These are phyloP conservation scores for Okamejei kenojei DNA, from an alignment of 2,797 vertebrate species.

Conservation along the genomic window DNA sequence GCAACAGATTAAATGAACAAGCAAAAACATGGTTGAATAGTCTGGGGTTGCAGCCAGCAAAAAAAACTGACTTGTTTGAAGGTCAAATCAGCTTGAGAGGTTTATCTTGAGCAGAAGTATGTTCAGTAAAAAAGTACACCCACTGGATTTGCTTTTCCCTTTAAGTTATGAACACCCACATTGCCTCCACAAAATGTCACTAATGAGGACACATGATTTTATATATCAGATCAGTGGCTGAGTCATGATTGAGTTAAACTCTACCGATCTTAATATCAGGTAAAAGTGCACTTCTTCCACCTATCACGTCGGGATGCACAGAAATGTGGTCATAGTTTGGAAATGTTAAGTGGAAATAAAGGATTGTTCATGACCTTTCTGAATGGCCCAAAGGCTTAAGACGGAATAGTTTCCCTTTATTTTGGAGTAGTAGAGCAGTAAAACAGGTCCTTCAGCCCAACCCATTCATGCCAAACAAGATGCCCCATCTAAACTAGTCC, in stretches of 20 bases:
- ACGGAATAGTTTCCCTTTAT: too few species aligned
- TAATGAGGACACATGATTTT: conserved; percentile 17
- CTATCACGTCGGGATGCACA: background rate
- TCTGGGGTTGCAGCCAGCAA: background rate
- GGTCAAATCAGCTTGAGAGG: background rate
- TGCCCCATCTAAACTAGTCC: too few species aligned
- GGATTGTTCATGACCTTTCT: too few species aligned
- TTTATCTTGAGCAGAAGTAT: conserved; percentile 13
- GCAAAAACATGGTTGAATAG: background rate
- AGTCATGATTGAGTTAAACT: conserved; percentile 19
- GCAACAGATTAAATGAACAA: background rate
- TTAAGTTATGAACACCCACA: conserved; percentile 23
- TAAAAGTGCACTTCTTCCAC: background rate
- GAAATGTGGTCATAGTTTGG: too few species aligned
- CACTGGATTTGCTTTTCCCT: conserved; percentile 8
- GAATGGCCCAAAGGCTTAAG: too few species aligned
- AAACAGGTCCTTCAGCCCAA: too few species aligned
- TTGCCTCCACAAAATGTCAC: background rate
- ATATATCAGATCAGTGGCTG: conserved; percentile 8
- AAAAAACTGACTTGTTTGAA: background rate
- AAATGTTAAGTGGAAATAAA: too few species aligned
- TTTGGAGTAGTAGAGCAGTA: too few species aligned
- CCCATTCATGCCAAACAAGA: too few species aligned
- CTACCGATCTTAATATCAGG: conserved; percentile 1
- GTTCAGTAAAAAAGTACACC: background rate